phyloP scores from a whole-genome alignment of 2,888 invertebrate species.

The Acrobeloides nanus region DNA sequence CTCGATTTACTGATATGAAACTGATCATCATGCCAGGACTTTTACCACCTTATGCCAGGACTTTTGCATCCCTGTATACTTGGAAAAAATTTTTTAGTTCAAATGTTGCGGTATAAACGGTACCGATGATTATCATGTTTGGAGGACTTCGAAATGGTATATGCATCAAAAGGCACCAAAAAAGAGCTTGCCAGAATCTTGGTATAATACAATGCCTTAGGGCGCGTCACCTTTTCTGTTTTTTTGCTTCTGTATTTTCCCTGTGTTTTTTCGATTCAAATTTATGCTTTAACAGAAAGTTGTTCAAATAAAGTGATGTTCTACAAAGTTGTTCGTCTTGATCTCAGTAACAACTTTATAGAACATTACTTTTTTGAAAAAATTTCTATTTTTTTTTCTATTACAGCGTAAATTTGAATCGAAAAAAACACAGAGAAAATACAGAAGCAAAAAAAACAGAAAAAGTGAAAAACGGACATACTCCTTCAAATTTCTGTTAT shows the following conservation, averaged over 20 bases:
- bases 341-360: too few species aligned
- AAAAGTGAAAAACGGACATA: too few species aligned
- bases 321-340: too few species aligned
- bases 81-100: slow-evolving; percentile 35
- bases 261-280: background rate
- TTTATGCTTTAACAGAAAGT: too few species aligned
- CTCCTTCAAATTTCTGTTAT: too few species aligned
- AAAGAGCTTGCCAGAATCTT: slow-evolving; percentile 19
- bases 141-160: slow-evolving; percentile 52
- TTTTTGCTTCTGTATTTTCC: background rate
- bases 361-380: too few species aligned
- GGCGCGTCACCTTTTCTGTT: background rate
- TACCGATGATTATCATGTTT: slow-evolving; percentile 43
- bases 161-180: slow-evolving; percentile 42
- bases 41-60: background rate
- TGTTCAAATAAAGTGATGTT: too few species aligned
- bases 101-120: slow-evolving; percentile 52
- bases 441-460: too few species aligned
- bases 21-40: background rate
- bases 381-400: slow-evolving; percentile 1
- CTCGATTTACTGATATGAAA: slow-evolving; percentile 3
- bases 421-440: too few species aligned
- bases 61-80: background rate
- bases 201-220: slow-evolving; percentile 16
- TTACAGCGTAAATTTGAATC: slow-evolving; percentile 3